phyloP scores from a whole-genome alignment of 2,113 vertebrate genomes.

The Sebastes fasciatus region DNA sequence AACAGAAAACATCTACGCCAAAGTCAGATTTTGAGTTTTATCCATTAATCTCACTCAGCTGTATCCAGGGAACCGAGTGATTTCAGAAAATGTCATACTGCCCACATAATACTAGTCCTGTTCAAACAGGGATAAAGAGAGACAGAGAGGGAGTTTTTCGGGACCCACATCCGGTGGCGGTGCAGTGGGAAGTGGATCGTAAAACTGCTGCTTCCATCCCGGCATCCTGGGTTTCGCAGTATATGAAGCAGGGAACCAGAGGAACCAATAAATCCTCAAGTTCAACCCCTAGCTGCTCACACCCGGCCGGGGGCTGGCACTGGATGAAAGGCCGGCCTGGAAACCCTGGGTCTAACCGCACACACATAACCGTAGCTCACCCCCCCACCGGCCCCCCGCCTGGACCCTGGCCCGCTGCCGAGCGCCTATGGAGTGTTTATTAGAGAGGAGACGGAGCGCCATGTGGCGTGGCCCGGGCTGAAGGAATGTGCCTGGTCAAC shows the following conservation, averaged over 20 bases:
- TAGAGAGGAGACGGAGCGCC: constrained; percentile 74
- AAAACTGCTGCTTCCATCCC: constrained; percentile 88
- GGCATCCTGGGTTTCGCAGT: constrained; percentile 55
- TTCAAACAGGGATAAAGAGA: constrained; percentile 9
- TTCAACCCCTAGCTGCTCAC: constrained; percentile 84
- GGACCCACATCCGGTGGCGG: constrained; percentile 66
- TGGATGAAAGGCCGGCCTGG: constrained; percentile 74
- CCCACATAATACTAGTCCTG: constrained; percentile 4
- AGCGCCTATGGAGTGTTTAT: constrained; percentile 84
- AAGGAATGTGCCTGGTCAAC: constrained; percentile 83
- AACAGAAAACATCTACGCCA: neutral
- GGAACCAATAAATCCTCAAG: constrained; percentile 88
- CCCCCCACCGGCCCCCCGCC: constrained; percentile 39
- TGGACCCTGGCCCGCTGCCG: constrained; percentile 84
- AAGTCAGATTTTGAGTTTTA: neutral
- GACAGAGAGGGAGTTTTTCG: constrained; percentile 21
- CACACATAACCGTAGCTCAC: constrained; percentile 80
- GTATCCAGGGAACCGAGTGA: neutral
- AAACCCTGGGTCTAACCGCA: constrained; percentile 84
- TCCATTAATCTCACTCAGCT: neutral
- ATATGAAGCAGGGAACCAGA: constrained; percentile 73
- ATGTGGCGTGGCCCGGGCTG: constrained; percentile 65
- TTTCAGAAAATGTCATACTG: constrained; percentile 20
- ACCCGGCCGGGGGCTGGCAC: constrained; percentile 81
- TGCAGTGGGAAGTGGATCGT: constrained; percentile 79